A percentile compares a stretch with the other conserved stretches of the same genome.
Conservation (phyloP, 2,113 vertebrate species). For the Protobothrops mucrosquamatus region DNA sequence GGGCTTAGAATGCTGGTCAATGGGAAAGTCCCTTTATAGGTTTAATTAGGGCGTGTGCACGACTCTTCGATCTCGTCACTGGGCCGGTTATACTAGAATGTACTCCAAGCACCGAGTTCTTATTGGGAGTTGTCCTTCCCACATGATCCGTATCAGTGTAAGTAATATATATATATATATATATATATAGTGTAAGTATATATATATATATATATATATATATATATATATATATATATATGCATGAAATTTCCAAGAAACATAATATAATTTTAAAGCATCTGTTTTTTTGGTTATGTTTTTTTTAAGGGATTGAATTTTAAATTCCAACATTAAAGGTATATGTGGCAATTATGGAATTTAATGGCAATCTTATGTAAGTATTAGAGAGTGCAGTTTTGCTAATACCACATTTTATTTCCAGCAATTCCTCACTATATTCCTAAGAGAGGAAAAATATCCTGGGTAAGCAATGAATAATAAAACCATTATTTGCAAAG, state of each 20-base stretch:
- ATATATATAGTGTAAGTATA: too few relatives aligned
- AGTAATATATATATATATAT: too few relatives aligned
- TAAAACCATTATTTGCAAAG: not conserved
- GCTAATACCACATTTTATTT: not conserved
- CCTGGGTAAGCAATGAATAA: slow-evolving; percentile 2
- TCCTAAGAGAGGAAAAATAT: not conserved
- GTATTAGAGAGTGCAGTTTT: not conserved
- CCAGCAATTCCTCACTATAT: not conserved
- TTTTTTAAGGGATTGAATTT: not conserved
- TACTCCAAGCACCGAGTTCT: too few relatives aligned
- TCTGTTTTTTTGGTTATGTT: slow-evolving; percentile 8
- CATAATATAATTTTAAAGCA: not conserved
- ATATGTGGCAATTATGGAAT: not conserved
- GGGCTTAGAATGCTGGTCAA: too few relatives aligned
- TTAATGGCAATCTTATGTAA: slow-evolving; percentile 1
- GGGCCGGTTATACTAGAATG: too few relatives aligned
- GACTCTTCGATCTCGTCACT: too few relatives aligned
- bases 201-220: not conserved
- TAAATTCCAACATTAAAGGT: not conserved
- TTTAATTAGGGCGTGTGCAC: too few relatives aligned
- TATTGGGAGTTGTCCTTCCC: too few relatives aligned
- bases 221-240: not conserved
- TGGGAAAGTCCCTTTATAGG: too few relatives aligned
- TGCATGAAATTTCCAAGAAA: not conserved
- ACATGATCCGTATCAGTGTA: too few relatives aligned